Evolutionary conservation across 2,797 vertebrate genomes (phyloP), one percentile per base, ranked within the genome.

Genomic region (Knipowitschia caucasica): DNA sequence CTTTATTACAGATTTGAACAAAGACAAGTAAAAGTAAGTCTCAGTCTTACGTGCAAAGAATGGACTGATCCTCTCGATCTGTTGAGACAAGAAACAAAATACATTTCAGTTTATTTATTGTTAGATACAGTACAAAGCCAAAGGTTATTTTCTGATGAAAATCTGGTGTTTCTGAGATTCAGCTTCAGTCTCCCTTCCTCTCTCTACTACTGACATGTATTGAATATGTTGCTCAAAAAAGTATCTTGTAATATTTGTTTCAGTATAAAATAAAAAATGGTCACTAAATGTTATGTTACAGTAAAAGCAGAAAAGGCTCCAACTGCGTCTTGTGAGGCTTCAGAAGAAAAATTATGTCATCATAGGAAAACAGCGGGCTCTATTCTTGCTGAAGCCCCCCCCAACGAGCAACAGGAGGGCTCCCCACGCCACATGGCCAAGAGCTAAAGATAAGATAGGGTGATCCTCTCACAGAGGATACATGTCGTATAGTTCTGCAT

Each of bases 51-150:
- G 96, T 98, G 96, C 96, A 98, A 88, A 98, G 94, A 89, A 98
- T 97, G n/a, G 95, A 98, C 78, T 98, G 96, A 88, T 98, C 96
- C 85, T 98, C 96, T 88, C 96, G 95, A 89, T 97, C 95, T 98
- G 87, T 60, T 57, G 57, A 85, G 63, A 87, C 61, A 83, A 33
- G 67, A n/a, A 38, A 10, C 27, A 7, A 7, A 3, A 30, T 30
- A 30, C 27, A 30, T 7, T 3, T 30, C 27, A 30, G 2, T 30
- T 30, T 29, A 4, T 29, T 29, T 4, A 29, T 4, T 4, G 26
- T 29, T 9, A 4, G 4, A 29, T 29, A 33, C n/a, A n/a, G n/a
- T n/a, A n/a, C n/a, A n/a, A n/a, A n/a, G n/a, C n/a, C n/a, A n/a
- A n/a, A n/a, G n/a, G n/a, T n/a, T n/a, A n/a, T n/a, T n/a, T n/a